Conservation (phyloP, 2,888 invertebrate species). For the Ypsolopha scabrella region DNA sequence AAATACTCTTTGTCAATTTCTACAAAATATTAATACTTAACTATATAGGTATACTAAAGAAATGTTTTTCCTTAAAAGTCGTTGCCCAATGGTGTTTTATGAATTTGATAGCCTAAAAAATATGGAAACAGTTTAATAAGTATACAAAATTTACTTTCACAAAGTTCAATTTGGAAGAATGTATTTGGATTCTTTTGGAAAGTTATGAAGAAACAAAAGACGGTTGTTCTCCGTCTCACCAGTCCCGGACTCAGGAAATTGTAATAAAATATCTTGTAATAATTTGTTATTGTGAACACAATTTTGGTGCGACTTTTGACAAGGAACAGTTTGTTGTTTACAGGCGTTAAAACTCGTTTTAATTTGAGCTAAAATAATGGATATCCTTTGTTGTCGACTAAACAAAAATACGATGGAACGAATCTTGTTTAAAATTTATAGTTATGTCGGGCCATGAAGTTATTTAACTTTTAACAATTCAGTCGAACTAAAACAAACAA, state of each 20-base stretch:
- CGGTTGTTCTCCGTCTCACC: not conserved
- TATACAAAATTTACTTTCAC: too few species aligned
- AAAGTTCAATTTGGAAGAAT: not conserved
- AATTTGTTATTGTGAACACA: slow-evolving; percentile 1
- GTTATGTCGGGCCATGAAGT: too few species aligned
- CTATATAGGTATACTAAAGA: too few species aligned
- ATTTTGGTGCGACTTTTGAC: slow-evolving; percentile 1
- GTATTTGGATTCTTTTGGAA: not conserved
- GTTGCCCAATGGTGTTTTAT: too few species aligned
- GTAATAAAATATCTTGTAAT: not conserved
- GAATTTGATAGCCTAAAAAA: too few species aligned
- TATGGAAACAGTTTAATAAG: too few species aligned
- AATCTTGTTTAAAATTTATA: slow-evolving; percentile 24
- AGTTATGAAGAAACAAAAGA: not conserved
- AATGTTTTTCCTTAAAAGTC: too few species aligned
- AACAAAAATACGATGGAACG: not conserved
- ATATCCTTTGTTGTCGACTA: not conserved
- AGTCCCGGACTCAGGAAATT: not conserved
- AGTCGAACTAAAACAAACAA: too few species aligned
- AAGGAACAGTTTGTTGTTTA: not conserved
- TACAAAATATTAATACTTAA: too few species aligned
- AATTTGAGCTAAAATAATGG: slow-evolving; percentile 1
- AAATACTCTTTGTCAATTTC: too few species aligned
- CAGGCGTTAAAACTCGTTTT: slow-evolving; percentile 2
- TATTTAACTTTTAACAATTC: too few species aligned